A percentile compares a stretch with the other conserved stretches of the same genome.
phyloP scores from a whole-genome alignment of 2,113 vertebrate species.

The Epinephelus moara region DNA sequence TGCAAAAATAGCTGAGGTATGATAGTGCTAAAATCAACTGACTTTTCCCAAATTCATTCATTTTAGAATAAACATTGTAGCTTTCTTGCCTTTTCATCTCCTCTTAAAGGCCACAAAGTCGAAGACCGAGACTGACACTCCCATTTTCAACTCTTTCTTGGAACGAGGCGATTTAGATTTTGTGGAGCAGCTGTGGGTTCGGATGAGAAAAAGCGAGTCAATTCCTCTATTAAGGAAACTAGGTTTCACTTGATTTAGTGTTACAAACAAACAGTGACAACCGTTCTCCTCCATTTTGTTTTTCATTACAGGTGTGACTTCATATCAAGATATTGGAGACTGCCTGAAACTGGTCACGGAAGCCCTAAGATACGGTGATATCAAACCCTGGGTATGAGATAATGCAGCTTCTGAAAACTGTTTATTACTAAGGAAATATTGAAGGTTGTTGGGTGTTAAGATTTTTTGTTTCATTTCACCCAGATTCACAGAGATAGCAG shows the following conservation, averaged over 20 bases:
- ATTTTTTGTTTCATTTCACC: background rate
- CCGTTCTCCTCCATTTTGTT: background rate
- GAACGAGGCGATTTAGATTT: constrained; percentile 94
- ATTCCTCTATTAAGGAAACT: background rate
- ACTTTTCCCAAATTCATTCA: background rate
- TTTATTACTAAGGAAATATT: background rate
- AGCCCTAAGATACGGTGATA: constrained; percentile 86
- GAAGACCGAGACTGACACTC: constrained; percentile 82
- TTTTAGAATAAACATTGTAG: background rate
- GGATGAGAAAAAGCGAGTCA: constrained; percentile 90
- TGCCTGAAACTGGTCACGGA: constrained; percentile 90
- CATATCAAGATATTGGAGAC: constrained; percentile 90
- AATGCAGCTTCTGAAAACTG: background rate
- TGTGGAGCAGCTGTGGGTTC: constrained; percentile 94
- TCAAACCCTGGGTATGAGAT: constrained; percentile 93
- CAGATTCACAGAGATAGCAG: constrained; percentile 94
- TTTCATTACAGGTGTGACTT: constrained; percentile 86
- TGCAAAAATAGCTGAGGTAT: constrained; percentile 84
- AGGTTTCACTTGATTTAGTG: background rate
- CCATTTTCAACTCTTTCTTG: constrained; percentile 85
- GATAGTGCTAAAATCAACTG: background rate
- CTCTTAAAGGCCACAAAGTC: constrained; percentile 81
- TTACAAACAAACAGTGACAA: background rate
- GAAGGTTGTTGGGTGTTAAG: background rate
- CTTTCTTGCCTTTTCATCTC: background rate